A percentile compares a stretch with the other conserved stretches of the same genome.
Conservation (phyloP, 2,888 invertebrate species). For the Epinotia demarniana region DNA sequence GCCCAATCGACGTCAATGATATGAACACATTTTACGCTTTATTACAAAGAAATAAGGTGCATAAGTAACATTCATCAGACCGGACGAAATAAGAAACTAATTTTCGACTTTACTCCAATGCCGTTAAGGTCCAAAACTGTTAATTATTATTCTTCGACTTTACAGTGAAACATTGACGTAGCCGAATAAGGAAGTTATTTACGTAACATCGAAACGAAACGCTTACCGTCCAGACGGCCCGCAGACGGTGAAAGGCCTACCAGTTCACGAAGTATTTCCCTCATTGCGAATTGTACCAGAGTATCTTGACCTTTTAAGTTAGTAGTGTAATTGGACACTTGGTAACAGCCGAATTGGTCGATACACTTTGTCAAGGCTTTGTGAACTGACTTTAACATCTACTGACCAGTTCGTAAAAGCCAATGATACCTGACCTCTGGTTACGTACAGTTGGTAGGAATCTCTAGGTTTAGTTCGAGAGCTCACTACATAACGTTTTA, state of each 20-base stretch:
- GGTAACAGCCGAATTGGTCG: too few relatives aligned
- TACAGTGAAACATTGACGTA: neutral
- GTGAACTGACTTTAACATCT: neutral
- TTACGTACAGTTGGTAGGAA: neutral
- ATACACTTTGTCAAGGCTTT: neutral
- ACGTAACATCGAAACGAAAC: conserved; percentile 28
- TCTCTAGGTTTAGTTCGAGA: neutral
- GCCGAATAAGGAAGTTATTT: conserved; percentile 25
- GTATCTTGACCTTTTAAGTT: neutral
- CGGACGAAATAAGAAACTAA: neutral
- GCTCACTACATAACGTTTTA: neutral
- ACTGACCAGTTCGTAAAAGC: neutral
- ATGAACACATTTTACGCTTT: too few relatives aligned
- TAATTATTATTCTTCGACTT: neutral
- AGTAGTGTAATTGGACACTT: neutral
- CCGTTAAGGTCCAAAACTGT: neutral
- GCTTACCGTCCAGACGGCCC: conserved; percentile 62
- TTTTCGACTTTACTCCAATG: neutral
- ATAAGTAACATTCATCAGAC: too few relatives aligned
- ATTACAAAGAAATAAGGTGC: too few relatives aligned
- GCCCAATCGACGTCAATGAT: too few relatives aligned
- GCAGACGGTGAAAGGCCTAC: conserved; percentile 77
- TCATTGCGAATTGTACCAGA: neutral
- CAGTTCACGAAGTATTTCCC: neutral
- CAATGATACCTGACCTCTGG: neutral